Percentiles rank a stretch among this genome's conserved stretches.
Evolutionary conservation across 92 coral and sea anemone genomes (phyloP).

Genomic region (Virgularia gustaviana): DNA sequence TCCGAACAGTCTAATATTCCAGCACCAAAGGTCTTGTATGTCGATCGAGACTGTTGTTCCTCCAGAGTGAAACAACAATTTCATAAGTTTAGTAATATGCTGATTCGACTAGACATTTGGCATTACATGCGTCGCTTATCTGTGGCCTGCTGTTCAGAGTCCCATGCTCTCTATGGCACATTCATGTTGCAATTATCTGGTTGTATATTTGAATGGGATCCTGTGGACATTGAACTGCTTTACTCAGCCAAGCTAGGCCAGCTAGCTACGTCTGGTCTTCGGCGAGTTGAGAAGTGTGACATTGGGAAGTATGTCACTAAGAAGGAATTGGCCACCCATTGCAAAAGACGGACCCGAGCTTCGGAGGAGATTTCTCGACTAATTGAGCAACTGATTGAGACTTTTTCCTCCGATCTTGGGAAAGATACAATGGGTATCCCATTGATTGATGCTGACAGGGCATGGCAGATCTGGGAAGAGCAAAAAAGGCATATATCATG

Average conservation of each 20-base stretch:
- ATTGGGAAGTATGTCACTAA: too few species aligned
- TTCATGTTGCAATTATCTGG: constrained; percentile 38
- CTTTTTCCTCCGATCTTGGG: constrained; percentile 47
- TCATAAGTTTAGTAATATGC: constrained; percentile 10
- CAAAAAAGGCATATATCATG: constrained; percentile 50
- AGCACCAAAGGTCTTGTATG: constrained; percentile 41
- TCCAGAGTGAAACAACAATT: constrained; percentile 23
- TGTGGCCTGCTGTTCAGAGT: constrained; percentile 46
- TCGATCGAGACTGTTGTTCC: constrained; percentile 52
- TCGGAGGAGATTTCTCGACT: constrained; percentile 39
- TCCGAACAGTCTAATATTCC: constrained; percentile 22
- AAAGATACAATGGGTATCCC: constrained; percentile 51
- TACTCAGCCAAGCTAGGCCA: too few species aligned
- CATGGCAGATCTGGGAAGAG: constrained; percentile 47
- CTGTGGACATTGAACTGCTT: constrained; percentile 14
- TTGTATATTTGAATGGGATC: constrained; percentile 8
- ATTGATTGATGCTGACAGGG: constrained; percentile 40
- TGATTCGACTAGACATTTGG: constrained; percentile 37
- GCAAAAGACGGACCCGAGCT: constrained; percentile 40
- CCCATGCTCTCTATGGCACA: constrained; percentile 48
- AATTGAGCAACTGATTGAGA: constrained; percentile 21
- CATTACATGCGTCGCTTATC: constrained; percentile 43
- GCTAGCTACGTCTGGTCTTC: too few species aligned
- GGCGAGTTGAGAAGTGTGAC: too few species aligned
- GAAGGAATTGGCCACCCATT: too few species aligned